A percentile compares a stretch with the other conserved stretches of the same genome.
Evolutionary conservation across 2,797 vertebrate genomes (phyloP).

Genomic region (Astyanax mexicanus): DNA sequence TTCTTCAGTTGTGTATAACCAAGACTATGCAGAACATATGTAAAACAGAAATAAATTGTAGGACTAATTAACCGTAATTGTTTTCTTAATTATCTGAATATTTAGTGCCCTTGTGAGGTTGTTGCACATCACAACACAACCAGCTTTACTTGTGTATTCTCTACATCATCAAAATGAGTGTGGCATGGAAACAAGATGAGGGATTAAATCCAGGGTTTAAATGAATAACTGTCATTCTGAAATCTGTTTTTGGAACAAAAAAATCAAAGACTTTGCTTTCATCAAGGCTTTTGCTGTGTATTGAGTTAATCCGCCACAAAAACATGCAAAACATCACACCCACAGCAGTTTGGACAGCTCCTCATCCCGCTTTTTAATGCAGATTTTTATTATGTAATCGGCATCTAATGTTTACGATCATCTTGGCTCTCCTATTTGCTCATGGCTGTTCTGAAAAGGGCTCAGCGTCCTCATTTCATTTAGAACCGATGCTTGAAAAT

Average conservation of each 20-base stretch:
- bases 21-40: no score
- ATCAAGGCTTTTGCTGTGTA: not conserved
- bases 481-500: conserved; percentile 50
- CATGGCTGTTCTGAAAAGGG: not conserved
- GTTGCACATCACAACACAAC: not conserved
- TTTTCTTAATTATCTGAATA: not conserved
- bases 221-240: not conserved
- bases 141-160: not conserved
- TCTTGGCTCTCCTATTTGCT: conserved; percentile 21
- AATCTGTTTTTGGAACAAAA: not conserved
- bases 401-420: not conserved
- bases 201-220: not conserved
- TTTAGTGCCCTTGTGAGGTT: not conserved
- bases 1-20: no score
- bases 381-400: conserved; percentile 5
- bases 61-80: not conserved
- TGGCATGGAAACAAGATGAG: not conserved
- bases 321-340: conserved; percentile 16
- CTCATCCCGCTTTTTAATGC: not conserved
- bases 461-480: conserved; percentile 10
- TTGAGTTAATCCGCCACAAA: not conserved
- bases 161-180: no score
- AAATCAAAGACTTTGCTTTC: not conserved
- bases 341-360: not conserved
- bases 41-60: no score